A percentile compares a stretch with the other conserved stretches of the same genome.
Evolutionary conservation across 2,888 invertebrate genomes (phyloP).

Genomic region (Ectemnius continuus): DNA sequence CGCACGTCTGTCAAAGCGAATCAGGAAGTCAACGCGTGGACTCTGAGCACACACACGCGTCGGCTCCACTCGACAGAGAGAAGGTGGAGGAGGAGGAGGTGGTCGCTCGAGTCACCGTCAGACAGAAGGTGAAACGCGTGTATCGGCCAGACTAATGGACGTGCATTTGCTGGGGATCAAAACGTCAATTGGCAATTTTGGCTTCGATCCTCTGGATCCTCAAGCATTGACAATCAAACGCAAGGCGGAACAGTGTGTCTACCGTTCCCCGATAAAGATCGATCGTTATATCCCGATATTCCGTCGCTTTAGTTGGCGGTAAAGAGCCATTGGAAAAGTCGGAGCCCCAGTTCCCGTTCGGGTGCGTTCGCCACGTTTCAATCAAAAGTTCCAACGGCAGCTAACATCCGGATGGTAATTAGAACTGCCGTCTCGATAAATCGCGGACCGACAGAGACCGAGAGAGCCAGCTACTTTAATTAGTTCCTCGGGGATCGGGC

Average conservation of each 20-base stretch:
- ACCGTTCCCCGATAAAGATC: too few relatives aligned
- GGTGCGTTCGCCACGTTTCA: constrained; percentile 28
- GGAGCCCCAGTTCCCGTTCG: background rate
- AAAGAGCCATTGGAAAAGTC: constrained; percentile 9
- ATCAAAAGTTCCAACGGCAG: constrained; percentile 48
- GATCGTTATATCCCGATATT: too few relatives aligned
- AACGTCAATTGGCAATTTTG: constrained; percentile 40
- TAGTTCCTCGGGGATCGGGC: constrained; percentile 42
- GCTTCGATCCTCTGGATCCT: constrained; percentile 20
- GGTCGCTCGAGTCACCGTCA: background rate
- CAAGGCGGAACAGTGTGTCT: too few relatives aligned
- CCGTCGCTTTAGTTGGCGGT: background rate
- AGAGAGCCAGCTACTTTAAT: constrained; percentile 46
- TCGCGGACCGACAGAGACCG: constrained; percentile 29
- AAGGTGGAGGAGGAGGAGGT: too few relatives aligned
- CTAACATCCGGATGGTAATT: constrained; percentile 57
- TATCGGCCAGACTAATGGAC: constrained; percentile 36
- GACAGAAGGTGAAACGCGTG: background rate
- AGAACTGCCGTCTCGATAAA: constrained; percentile 55
- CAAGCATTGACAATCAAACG: too few relatives aligned
- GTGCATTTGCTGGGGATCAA: constrained; percentile 54
- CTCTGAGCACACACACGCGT: constrained; percentile 23
- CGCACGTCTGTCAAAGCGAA: constrained; percentile 64
- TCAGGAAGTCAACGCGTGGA: constrained; percentile 56
- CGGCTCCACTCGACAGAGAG: too few relatives aligned